phyloP scores from a whole-genome alignment of 2,888 invertebrate species.

The Phalangium opilio region DNA sequence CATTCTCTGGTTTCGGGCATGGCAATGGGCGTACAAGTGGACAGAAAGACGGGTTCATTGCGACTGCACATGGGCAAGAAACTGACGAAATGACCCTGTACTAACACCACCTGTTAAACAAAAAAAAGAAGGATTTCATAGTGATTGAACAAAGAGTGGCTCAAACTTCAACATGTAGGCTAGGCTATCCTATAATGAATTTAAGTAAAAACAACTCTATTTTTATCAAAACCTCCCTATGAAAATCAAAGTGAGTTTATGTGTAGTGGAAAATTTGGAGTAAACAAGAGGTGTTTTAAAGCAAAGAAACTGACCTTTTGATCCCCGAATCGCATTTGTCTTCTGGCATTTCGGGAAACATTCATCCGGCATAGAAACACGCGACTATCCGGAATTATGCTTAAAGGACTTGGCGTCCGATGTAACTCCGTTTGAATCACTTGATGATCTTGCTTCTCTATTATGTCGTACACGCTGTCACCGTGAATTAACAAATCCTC shows the following conservation, averaged over 20 bases:
- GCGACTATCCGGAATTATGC: slow-evolving; percentile 42
- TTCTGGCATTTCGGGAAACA: slow-evolving; percentile 83
- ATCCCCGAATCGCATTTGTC: slow-evolving; percentile 94
- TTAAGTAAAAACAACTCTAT: too few species aligned
- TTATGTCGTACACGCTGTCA: slow-evolving; percentile 96
- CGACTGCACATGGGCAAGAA: slow-evolving; percentile 83
- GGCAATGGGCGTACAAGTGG: slow-evolving; percentile 89
- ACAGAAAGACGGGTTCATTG: slow-evolving; percentile 92
- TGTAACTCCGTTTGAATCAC: slow-evolving; percentile 76
- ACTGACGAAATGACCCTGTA: slow-evolving; percentile 89
- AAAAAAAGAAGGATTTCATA: too few species aligned
- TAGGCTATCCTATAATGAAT: too few species aligned
- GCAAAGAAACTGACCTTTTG: slow-evolving; percentile 67
- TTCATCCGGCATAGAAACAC: slow-evolving; percentile 95
- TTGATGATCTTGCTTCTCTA: slow-evolving; percentile 95
- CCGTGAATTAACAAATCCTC: slow-evolving; percentile 97
- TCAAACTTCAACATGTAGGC: too few species aligned
- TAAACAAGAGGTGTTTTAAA: too few species aligned
- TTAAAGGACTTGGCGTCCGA: slow-evolving; percentile 22
- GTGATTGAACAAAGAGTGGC: too few species aligned
- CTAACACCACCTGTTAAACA: slow-evolving; percentile 71
- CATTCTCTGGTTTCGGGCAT: slow-evolving; percentile 89
- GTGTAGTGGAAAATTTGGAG: too few species aligned
- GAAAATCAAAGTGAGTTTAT: too few species aligned
- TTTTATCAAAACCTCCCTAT: too few species aligned